Conservation (phyloP, 2,888 invertebrate genomes). For the Ischnus inquisitorius region DNA sequence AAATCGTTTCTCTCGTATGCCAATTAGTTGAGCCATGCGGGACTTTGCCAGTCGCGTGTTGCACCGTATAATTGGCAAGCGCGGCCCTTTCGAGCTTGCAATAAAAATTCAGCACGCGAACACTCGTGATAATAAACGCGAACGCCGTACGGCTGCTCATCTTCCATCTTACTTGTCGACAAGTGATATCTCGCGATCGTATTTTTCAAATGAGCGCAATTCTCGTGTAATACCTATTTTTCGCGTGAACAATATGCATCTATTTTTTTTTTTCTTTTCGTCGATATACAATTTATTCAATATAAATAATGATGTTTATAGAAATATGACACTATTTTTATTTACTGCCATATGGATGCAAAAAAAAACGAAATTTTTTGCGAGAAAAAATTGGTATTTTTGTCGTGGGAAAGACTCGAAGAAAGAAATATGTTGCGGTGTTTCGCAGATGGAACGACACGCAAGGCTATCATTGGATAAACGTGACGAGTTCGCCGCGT, state of each 20-base stretch:
- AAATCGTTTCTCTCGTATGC: constrained; percentile 28
- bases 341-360: no score
- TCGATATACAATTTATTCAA: no score
- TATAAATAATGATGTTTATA: no score
- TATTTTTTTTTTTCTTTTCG: no score
- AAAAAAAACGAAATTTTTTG: neutral
- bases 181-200: neutral
- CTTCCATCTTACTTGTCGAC: neutral
- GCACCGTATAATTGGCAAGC: constrained; percentile 31
- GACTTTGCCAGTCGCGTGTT: constrained; percentile 23
- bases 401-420: neutral
- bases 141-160: neutral
- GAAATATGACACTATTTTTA: no score
- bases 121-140: constrained; percentile 15
- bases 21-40: constrained; percentile 30
- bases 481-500: constrained; percentile 74
- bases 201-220: no score
- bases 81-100: constrained; percentile 5
- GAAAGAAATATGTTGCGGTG: no score
- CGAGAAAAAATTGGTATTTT: neutral
- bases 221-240: no score
- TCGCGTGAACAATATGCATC: no score
- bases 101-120: constrained; percentile 15
- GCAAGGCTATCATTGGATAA: constrained; percentile 35
- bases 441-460: constrained; percentile 49